Conservation (phyloP, 2,888 invertebrate genomes). For the Mythimna loreyi region DNA sequence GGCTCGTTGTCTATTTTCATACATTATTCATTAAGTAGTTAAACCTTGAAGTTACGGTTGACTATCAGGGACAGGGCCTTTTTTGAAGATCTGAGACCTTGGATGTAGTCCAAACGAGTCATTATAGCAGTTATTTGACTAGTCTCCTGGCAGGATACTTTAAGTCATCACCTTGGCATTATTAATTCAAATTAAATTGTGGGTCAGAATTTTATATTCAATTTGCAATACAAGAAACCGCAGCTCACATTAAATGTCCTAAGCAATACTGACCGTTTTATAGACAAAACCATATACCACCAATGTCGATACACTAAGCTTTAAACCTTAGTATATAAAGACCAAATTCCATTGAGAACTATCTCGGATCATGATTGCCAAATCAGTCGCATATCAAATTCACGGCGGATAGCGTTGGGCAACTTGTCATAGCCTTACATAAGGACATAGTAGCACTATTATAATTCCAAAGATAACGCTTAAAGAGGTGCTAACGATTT, state of each 20-base stretch:
- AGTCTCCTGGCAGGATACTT: not conserved
- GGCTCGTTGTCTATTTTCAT: not conserved
- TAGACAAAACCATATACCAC: constrained; percentile 28
- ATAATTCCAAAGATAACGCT: constrained; percentile 73
- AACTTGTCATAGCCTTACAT: constrained; percentile 66
- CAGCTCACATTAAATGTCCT: constrained; percentile 21
- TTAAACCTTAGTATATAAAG: constrained; percentile 15
- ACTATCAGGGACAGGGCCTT: not conserved
- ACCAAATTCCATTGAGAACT: constrained; percentile 17
- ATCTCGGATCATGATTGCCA: constrained; percentile 44
- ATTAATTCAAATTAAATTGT: not conserved
- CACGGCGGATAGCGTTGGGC: constrained; percentile 53
- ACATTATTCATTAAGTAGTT: not conserved
- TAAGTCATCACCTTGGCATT: not conserved
- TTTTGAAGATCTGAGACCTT: not conserved
- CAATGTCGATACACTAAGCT: not conserved
- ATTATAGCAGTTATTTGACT: no score
- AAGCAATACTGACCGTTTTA: constrained; percentile 39
- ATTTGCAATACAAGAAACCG: constrained; percentile 12
- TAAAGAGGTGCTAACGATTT: constrained; percentile 53
- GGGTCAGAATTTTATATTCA: not conserved
- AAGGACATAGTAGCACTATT: constrained; percentile 72
- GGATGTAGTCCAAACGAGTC: not conserved
- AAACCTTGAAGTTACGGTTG: not conserved
- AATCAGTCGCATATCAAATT: constrained; percentile 62